Evolutionary conservation across 2,888 invertebrate genomes (phyloP).

Genomic region (Pristionchus japonicus): DNA sequence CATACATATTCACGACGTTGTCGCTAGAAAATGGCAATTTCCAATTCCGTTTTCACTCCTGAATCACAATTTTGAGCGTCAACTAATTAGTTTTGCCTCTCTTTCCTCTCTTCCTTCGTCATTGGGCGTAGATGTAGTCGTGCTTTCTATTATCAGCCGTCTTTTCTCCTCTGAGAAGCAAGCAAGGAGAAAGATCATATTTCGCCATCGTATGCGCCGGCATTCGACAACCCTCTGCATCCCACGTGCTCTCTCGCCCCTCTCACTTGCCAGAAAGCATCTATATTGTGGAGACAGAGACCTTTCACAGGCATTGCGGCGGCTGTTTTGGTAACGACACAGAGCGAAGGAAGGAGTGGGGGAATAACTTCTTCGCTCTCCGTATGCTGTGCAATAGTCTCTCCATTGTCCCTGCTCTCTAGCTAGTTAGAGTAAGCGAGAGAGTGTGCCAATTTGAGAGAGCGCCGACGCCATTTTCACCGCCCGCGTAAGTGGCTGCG

Average conservation of each 20-base stretch:
- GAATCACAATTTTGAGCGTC: no score
- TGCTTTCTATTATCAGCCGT: neutral
- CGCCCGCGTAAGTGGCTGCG: conserved; percentile 15
- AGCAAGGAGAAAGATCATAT: conserved; percentile 13
- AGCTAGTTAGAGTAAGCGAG: neutral
- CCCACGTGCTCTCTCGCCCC: neutral
- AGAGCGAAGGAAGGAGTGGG: neutral
- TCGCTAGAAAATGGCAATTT: no score
- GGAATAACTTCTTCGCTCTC: neutral
- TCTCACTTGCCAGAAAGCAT: neutral
- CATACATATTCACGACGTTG: no score
- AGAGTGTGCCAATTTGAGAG: neutral
- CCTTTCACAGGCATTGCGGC: neutral
- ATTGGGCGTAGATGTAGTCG: neutral
- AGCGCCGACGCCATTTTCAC: neutral
- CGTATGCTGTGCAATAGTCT: neutral
- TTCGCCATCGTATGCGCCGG: neutral
- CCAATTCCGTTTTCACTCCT: no score
- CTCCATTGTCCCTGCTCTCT: neutral
- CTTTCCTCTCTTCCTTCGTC: neutral
- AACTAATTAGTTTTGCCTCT: neutral
- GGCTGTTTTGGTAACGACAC: neutral
- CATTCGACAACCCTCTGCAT: neutral
- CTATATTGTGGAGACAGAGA: neutral
- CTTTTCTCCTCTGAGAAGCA: neutral